Conservation (phyloP, 1,140 invertebrate species). For the Pachypsylla venusta region DNA sequence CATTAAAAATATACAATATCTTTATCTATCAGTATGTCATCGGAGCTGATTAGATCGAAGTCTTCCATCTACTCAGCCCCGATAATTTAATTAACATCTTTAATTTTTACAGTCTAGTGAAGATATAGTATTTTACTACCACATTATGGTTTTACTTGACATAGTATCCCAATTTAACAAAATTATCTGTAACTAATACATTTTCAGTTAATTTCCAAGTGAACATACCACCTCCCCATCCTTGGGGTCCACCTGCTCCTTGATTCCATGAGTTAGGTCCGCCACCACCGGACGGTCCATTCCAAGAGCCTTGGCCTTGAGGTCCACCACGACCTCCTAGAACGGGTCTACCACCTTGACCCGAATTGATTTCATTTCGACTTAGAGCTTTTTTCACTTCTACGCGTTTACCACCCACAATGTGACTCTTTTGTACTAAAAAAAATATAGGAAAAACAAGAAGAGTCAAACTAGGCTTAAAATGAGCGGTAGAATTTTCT, state of each 20-base stretch:
- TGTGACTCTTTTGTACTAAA: conserved; percentile 5
- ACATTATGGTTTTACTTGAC: no score
- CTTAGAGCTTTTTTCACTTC: conserved; percentile 1
- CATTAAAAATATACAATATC: no score
- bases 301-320: no score
- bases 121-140: no score
- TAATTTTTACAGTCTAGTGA: no score
- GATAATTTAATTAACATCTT: no score
- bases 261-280: not conserved
- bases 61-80: no score
- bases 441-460: not conserved
- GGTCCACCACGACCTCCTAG: not conserved
- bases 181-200: no score
- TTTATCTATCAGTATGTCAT: no score
- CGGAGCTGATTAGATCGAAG: no score
- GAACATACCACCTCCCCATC: not conserved
- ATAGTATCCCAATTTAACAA: no score
- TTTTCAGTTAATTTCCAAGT: no score
- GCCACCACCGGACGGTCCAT: not conserved
- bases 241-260: not conserved
- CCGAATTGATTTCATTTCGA: not conserved
- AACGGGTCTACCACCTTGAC: not conserved
- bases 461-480: not conserved
- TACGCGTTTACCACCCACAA: not conserved
- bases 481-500: not conserved